Evolutionary conservation across 30 jellyfish, hydroid and myxozoan genomes (phyloP), one percentile per base, ranked within the genome.

Genomic region (Catostylus mosaicus): DNA sequence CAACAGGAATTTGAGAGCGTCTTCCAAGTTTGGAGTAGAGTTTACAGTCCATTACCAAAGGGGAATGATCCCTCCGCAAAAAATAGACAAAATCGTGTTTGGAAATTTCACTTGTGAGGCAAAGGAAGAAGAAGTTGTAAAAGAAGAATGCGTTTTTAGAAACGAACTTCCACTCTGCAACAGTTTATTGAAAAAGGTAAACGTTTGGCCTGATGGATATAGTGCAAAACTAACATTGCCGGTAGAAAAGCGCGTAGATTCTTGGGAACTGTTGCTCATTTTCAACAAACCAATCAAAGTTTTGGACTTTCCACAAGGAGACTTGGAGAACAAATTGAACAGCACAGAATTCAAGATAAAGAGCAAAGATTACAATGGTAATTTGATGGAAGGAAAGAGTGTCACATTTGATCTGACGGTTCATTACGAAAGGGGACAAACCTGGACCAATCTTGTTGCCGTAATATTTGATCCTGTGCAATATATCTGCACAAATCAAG

Each of bases 301-400:
- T 11, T 24, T 82, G 36, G 70, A 59, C 43, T 38, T 82, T 70
- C 85, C 92, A 18, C 60, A 82, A 23, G 92, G 86, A 3, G 65
- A 82, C 29, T 18, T 82, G 35, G 63, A 38, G 26, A 20, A 82
- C 12, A 82, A 59, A 11, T 48, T 20, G 64, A 70, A 82, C 80
- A 82, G 56, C 80, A 68, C 74, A 5, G 86, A 82, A 40, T 82
- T 68, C 86, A 48, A 20, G 47, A 72, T 82, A 29, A 63, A 35
- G 63, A 82, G 64, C 70, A 82, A 72, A 30, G 92, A 68, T 30
- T 51, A 82, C 80, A 82, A 82, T 30, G 92, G 86, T 16, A 70
- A 50, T 30, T 66, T 48, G 56, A 43, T 50, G 45, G 30, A 45
- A 0, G 92, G 92, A 24, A 35, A 33, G n/a, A 61, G 7, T 29